These are phyloP conservation scores for Myotis lucifugus DNA, from an alignment of 2,113 vertebrate genomes.

Conservation along the genomic window DNA sequence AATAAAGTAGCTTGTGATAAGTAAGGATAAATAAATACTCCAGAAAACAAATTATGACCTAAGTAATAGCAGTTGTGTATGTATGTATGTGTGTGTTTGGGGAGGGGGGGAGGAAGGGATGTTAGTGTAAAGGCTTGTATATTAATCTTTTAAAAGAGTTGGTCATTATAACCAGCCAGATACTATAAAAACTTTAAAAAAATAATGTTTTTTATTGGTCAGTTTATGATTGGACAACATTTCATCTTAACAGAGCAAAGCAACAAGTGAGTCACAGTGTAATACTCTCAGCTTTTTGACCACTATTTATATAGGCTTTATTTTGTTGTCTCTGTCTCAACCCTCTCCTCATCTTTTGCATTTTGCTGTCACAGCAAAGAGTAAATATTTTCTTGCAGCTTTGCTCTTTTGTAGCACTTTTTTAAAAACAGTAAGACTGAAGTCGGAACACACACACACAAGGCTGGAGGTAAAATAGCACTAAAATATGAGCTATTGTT, in stretches of 20 bases:
- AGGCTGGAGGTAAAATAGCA: conserved; percentile 22
- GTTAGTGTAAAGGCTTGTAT: neutral
- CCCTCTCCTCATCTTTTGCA: conserved; percentile 16
- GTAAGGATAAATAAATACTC: conserved; percentile 10
- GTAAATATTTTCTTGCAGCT: conserved; percentile 47
- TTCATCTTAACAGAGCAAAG: conserved; percentile 8
- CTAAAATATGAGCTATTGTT: conserved; percentile 56
- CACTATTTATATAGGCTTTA: neutral
- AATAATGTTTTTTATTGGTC: neutral
- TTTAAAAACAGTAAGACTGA: conserved; percentile 21
- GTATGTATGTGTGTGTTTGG: too few species aligned
- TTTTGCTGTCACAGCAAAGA: conserved; percentile 56
- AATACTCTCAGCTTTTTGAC: neutral
- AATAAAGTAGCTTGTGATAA: conserved; percentile 45
- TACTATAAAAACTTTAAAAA: neutral
- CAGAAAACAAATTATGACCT: conserved; percentile 27
- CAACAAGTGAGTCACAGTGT: neutral
- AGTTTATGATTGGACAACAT: neutral
- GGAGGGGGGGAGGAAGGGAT: too few species aligned
- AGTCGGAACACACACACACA: neutral
- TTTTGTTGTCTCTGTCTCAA: neutral
- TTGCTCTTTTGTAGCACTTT: conserved; percentile 22
- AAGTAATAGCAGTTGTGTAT: neutral
- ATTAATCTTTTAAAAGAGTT: conserved; percentile 10
- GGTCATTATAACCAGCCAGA: neutral